phyloP scores from a whole-genome alignment of 2,888 invertebrate species.

The Noctuana brunneofusca region DNA sequence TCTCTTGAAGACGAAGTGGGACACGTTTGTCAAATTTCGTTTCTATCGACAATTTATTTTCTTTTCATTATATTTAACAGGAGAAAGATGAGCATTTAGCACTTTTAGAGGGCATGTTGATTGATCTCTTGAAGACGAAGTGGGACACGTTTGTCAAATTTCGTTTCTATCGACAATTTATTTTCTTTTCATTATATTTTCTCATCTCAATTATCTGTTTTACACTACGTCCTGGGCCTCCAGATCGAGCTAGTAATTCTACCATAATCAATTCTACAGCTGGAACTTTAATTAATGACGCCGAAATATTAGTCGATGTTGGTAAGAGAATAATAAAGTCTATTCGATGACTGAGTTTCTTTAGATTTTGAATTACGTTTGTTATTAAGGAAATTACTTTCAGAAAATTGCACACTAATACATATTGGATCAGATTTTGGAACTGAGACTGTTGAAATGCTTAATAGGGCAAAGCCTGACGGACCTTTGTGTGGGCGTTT shows the following conservation, averaged over 20 bases:
- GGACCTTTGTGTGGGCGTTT: slow-evolving; percentile 64
- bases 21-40: slow-evolving; percentile 96
- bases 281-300: slow-evolving; percentile 57
- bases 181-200: slow-evolving; percentile 95
- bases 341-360: background rate
- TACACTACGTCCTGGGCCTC: slow-evolving; percentile 94
- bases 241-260: slow-evolving; percentile 68
- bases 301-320: slow-evolving; percentile 57
- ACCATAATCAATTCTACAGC: slow-evolving; percentile 65
- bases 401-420: slow-evolving; percentile 68
- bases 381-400: slow-evolving; percentile 6
- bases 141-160: slow-evolving; percentile 98
- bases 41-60: slow-evolving; percentile 96
- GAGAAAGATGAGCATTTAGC: slow-evolving; percentile 97
- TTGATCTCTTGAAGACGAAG: slow-evolving; percentile 96
- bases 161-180: slow-evolving; percentile 96
- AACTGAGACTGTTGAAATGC: slow-evolving; percentile 62
- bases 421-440: slow-evolving; percentile 54
- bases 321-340: slow-evolving; percentile 50
- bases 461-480: slow-evolving; percentile 60
- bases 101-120: slow-evolving; percentile 95
- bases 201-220: slow-evolving; percentile 94
- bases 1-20: slow-evolving; percentile 98
- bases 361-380: background rate
- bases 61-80: slow-evolving; percentile 89